Conservation (phyloP, 2,113 vertebrate species). For the Narcine bancroftii region DNA sequence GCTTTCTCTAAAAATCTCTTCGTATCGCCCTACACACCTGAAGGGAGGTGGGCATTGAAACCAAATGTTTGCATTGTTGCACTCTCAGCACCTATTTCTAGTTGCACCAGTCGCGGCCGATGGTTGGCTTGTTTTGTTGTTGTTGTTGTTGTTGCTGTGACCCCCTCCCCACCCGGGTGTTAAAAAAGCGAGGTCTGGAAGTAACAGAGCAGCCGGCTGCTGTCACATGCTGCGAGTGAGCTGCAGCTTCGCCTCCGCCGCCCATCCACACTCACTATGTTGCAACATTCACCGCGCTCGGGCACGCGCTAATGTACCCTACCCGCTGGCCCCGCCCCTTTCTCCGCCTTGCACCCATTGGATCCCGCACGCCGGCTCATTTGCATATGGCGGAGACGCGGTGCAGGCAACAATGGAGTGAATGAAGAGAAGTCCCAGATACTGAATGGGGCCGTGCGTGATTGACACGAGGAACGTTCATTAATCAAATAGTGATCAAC, state of each 20-base stretch:
- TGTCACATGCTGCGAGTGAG: neutral
- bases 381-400: constrained; percentile 22
- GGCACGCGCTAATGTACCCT: constrained; percentile 11
- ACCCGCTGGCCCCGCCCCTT: neutral
- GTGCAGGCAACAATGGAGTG: constrained; percentile 14
- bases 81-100: constrained; percentile 2
- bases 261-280: neutral
- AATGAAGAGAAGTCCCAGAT: neutral
- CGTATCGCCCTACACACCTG: constrained; percentile 41
- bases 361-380: neutral
- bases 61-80: constrained; percentile 27
- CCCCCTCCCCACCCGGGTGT: neutral
- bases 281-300: neutral
- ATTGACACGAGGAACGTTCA: neutral
- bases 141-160: neutral
- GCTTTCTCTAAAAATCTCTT: constrained; percentile 24
- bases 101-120: neutral
- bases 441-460: neutral
- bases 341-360: neutral
- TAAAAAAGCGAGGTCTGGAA: neutral
- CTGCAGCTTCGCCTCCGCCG: neutral
- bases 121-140: neutral
- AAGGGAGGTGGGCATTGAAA: constrained; percentile 40
- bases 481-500: neutral
- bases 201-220: neutral